Base-by-base conservation (phyloP, 2,113 vertebrate genomes). In the Seriola rivoliana region DNA sequence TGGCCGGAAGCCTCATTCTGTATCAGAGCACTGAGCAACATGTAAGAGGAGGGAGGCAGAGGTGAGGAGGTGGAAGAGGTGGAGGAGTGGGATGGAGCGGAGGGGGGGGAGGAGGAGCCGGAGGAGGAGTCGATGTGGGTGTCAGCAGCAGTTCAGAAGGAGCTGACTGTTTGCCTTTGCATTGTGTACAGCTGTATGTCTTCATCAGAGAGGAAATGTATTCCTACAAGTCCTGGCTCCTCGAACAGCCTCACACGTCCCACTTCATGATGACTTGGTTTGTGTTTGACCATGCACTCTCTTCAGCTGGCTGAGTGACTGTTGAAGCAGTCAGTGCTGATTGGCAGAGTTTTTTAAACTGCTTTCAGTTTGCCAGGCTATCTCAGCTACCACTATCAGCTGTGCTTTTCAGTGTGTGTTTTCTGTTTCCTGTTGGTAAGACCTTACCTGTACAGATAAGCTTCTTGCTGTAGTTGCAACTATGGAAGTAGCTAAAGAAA, bases 1-100 rank as follows among this genome's bases (percentile, higher is more conserved):
- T 89, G 88, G 86, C 82, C 58, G 58, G 67, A 87, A 88, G 88
- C 78, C 78, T 92, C 74, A 58, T 88, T 85, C 85, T 87, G 88
- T 65, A 85, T 82, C 88, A 12, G 86, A 88, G 84, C 75, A 85
- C 82, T 57, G 90, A 89, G 83, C 83, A 91, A 86, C 88, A 85
- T 90, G 74, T 78, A 86, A 89, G 82, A 92, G 80, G 71, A 88
- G 78, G 83, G 60, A 74, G 88, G 85, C 76, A 75, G 87, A 80
- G 82, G 84, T 72, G 85, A 86, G 71, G 81, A 84, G 84, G 81
- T 70, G 85, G 81, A 69, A 69, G 82, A 87, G 84, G 81, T 77
- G 85, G 82, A 67, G 82, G 85, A 88, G 82, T 59, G 63, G 89
- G 84, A 81, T 73, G 85, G 60, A 66, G 78, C 63, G 8, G 72